Evolutionary conservation across 2,888 invertebrate genomes (phyloP).

Genomic region (Platycnemis pennipes): DNA sequence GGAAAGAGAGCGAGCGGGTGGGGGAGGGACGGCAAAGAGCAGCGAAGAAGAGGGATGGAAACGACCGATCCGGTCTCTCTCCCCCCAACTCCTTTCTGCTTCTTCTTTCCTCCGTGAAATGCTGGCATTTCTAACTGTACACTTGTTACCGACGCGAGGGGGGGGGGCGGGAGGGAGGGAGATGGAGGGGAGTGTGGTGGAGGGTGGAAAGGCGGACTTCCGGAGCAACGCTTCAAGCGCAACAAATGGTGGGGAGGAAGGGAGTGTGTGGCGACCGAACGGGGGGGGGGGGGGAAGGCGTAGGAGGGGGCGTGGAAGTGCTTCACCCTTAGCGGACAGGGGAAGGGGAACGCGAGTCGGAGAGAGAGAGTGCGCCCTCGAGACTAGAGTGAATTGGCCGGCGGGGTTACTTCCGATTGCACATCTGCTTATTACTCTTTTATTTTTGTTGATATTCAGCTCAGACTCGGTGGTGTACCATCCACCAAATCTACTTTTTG

Average conservation of each 20-base stretch:
- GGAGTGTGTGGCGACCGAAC: neutral
- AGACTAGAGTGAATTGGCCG: too few species aligned
- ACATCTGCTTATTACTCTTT: too few species aligned
- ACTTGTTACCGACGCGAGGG: conserved; percentile 5
- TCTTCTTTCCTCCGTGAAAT: conserved; percentile 42
- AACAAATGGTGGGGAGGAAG: neutral
- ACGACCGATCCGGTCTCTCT: conserved; percentile 44
- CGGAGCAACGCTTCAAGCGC: conserved; percentile 35
- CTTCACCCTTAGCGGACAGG: neutral
- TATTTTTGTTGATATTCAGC: too few species aligned
- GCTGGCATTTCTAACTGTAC: conserved; percentile 64
- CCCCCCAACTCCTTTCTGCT: neutral
- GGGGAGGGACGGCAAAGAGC: too few species aligned
- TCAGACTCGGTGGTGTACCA: too few species aligned
- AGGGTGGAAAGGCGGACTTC: neutral
- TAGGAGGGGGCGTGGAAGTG: neutral
- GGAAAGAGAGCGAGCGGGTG: neutral
- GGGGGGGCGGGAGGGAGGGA: neutral
- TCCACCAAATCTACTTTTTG: too few species aligned
- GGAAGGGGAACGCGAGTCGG: neutral
- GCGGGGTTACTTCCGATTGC: too few species aligned
- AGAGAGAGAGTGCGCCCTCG: neutral
- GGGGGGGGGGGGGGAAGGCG: neutral
- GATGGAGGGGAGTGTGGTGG: neutral
- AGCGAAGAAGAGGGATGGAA: neutral